These are phyloP conservation scores for Drosophila nebulosa DNA, from an alignment of 1,140 invertebrate genomes.

Conservation along the genomic window DNA sequence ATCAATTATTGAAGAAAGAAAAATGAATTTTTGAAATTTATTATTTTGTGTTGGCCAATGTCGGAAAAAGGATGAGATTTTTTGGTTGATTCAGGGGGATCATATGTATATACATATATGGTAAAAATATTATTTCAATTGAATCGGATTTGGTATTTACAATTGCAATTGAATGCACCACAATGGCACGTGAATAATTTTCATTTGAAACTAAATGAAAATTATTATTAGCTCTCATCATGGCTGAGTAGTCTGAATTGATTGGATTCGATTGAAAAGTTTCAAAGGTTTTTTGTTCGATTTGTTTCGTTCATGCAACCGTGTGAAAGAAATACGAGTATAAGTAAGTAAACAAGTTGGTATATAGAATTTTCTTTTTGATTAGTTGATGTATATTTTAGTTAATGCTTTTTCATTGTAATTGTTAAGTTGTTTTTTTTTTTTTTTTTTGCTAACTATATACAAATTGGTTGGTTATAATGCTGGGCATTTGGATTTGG, in stretches of 20 bases:
- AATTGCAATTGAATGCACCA: background rate
- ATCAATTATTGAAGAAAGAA: too few relatives aligned
- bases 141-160: background rate
- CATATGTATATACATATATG: conserved; percentile 23
- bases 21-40: too few relatives aligned
- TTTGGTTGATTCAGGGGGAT: conserved; percentile 16
- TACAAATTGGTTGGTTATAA: background rate
- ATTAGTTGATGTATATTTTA: background rate
- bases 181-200: background rate
- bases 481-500: background rate
- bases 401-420: background rate
- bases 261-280: background rate
- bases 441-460: background rate
- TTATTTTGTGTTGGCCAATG: background rate
- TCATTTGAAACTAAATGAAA: background rate
- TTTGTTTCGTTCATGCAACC: background rate
- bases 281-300: background rate
- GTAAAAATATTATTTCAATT: conserved; percentile 7
- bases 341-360: background rate
- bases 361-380: background rate
- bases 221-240: background rate
- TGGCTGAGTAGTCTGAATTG: background rate
- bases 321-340: background rate
- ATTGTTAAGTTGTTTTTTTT: background rate
- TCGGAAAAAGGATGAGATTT: background rate